Evolutionary conservation across 2,888 invertebrate species (phyloP), one percentile per base, ranked within the genome.

Genomic region (Pteria penguin): DNA sequence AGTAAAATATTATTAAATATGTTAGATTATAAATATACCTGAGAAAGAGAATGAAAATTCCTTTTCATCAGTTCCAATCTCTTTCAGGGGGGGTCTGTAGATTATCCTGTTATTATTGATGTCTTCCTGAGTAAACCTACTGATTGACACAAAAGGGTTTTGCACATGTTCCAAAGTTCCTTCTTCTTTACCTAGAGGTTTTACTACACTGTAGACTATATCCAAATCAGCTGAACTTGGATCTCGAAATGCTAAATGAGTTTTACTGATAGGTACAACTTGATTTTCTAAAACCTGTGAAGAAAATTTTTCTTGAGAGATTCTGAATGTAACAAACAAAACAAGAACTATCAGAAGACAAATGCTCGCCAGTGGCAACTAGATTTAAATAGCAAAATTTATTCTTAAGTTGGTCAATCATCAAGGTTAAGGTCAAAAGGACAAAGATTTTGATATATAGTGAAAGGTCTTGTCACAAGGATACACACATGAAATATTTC

Each of bases 81-180:
- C 88, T 29, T 71, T 60, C 1, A 79, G 68, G 5, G 90, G 90
- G 1, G 90, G 88, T 68, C 90, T 78, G 83, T 90, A 92, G 18
- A 88, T 79, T 29, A 92, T 86, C 45, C 80, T 80, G 65, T 89
- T 88, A 26, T 88, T 84, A 78, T 90, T 87, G 33, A 92, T 83
- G 77, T 92, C 90, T 27, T 85, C 88, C 81, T 88, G 89, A 4
- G 88, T 89, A 72, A 91, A 90, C n/a, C 76, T 78, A 29, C 72
- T 69, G n/a, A 89, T 80, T 2, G 84, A 82, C 29, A 80, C 78
- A 74, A 85, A 86, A 2, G 89, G 89, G 24, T 78, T 78, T 52
- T 87, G 85, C 1, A 87, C 78, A 70, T 88, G 86, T 70, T 90
- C 89, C n/a, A 90, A 54, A 24, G 81, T 77, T 4, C 90, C 90